phyloP scores from a whole-genome alignment of 2,888 invertebrate genomes.

The Metallyticus violacea region DNA sequence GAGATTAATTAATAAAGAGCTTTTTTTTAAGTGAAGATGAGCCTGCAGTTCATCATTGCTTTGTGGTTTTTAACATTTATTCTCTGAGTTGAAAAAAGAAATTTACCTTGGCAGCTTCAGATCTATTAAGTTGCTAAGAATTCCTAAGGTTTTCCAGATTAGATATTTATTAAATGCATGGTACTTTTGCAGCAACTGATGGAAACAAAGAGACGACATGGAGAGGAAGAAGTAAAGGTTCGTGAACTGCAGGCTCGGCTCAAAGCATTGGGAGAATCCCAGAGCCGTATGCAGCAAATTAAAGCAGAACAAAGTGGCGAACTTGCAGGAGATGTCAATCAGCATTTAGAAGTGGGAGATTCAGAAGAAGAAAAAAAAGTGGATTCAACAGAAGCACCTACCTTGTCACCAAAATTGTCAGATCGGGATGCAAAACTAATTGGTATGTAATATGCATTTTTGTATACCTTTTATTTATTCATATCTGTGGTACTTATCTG shows the following conservation, averaged over 20 bases:
- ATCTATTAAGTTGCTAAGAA: too few species aligned
- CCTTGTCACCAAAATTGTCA: slow-evolving; percentile 41
- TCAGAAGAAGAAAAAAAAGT: slow-evolving; percentile 46
- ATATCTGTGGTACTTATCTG: too few species aligned
- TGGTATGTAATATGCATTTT: slow-evolving; percentile 54
- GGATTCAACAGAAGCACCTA: slow-evolving; percentile 42
- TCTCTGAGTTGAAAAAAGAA: too few species aligned
- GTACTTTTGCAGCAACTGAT: slow-evolving; percentile 49
- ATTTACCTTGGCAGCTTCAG: too few species aligned
- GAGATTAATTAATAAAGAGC: too few species aligned
- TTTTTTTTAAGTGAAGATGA: too few species aligned
- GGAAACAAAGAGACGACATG: slow-evolving; percentile 54
- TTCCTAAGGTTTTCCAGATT: too few species aligned
- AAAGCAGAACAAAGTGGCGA: neutral
- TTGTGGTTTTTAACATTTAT: too few species aligned
- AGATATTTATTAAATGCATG: too few species aligned
- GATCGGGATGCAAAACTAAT: slow-evolving; percentile 73
- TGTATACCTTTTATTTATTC: neutral
- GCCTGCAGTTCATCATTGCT: too few species aligned
- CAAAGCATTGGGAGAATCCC: slow-evolving; percentile 39
- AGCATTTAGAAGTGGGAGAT: slow-evolving; percentile 31
- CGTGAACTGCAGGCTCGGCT: slow-evolving; percentile 51
- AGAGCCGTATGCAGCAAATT: neutral
- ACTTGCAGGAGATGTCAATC: neutral
- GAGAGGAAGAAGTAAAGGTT: slow-evolving; percentile 54